phyloP scores from a whole-genome alignment of 1,140 invertebrate species.

The Conus ventricosus region DNA sequence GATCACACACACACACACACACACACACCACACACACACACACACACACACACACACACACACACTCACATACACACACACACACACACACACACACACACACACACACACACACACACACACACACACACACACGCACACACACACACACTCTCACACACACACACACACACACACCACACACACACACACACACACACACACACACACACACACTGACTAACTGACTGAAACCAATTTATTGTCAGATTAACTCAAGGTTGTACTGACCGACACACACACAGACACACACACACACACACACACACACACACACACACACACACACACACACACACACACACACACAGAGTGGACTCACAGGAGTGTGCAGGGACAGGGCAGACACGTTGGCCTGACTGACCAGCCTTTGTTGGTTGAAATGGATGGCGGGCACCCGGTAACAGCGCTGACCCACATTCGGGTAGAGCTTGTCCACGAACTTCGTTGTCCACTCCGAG shows the following conservation, averaged over 20 bases:
- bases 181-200: background rate
- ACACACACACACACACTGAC: background rate
- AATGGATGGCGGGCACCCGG: constrained; percentile 23
- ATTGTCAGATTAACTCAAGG: too few species aligned
- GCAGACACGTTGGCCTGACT: background rate
- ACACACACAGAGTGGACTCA: background rate
- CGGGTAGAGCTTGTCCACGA: constrained; percentile 15
- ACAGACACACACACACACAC: constrained; percentile 1
- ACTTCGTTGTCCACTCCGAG: constrained; percentile 1
- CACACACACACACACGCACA: background rate
- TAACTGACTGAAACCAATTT: too few species aligned
- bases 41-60: constrained; percentile 16
- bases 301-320: constrained; percentile 26
- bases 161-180: constrained; percentile 26
- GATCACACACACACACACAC: background rate
- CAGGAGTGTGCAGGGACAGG: background rate
- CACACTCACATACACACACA: background rate
- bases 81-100: constrained; percentile 1
- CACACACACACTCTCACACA: background rate
- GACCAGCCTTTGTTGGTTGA: constrained; percentile 19
- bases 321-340: background rate
- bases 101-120: constrained; percentile 25
- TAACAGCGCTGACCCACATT: constrained; percentile 16
- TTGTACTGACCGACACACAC: too few species aligned
- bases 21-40: constrained; percentile 23